Percentiles rank a stretch among this genome's conserved stretches.
Evolutionary conservation across 1,140 invertebrate species (phyloP).

Genomic region (Potamilus streckersoni): DNA sequence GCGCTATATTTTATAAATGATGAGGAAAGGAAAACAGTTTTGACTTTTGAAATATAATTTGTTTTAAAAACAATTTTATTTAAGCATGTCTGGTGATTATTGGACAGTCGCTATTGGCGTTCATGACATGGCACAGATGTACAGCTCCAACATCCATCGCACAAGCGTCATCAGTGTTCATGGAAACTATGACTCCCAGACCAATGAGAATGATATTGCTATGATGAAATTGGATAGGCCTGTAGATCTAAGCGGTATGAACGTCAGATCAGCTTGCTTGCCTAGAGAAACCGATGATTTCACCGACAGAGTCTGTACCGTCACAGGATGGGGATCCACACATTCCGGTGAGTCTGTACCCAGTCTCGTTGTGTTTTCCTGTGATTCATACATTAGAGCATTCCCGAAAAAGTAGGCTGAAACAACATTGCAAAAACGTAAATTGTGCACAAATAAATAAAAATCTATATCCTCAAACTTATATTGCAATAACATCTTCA

Average conservation of each 20-base stretch:
- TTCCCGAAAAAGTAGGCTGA: not conserved
- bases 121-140: conserved; percentile 34
- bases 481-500: not conserved
- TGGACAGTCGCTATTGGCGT: conserved; percentile 46
- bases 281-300: conserved; percentile 33
- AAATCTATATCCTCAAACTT: not conserved
- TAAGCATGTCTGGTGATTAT: conserved; percentile 6
- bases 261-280: conserved; percentile 40
- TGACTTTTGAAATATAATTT: no score
- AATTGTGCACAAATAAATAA: not conserved
- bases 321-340: conserved; percentile 48
- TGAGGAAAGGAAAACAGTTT: no score
- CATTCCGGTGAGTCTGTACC: conserved; percentile 30
- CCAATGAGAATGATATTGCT: conserved; percentile 48
- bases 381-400: not conserved
- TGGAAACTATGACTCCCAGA: conserved; percentile 28
- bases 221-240: conserved; percentile 44
- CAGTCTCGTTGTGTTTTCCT: not conserved
- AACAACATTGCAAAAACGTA: not conserved
- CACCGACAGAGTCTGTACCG: conserved; percentile 40
- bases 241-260: conserved; percentile 24
- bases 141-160: conserved; percentile 35
- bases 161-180: conserved; percentile 35
- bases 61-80: no score
- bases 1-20: no score